phyloP scores from a whole-genome alignment of 2,888 invertebrate genomes.

The Capitulum mitella region DNA sequence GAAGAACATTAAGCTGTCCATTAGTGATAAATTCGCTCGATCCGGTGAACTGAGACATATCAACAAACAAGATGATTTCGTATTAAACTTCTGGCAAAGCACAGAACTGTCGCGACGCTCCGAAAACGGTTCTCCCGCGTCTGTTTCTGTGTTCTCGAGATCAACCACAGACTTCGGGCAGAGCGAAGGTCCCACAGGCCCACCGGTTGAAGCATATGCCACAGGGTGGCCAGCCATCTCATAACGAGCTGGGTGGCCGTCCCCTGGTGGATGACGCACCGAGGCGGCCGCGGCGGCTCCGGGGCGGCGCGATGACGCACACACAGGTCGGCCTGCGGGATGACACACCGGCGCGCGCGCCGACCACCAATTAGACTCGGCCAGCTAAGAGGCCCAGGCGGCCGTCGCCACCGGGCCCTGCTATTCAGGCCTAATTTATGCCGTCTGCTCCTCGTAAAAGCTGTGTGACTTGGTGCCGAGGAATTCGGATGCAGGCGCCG shows the following conservation, averaged over 20 bases:
- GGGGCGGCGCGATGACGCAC: background rate
- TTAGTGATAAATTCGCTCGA: background rate
- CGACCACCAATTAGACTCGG: background rate
- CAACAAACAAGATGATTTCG: no score
- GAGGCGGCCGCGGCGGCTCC: no score
- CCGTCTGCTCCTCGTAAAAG: background rate
- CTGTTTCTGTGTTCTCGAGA: no score
- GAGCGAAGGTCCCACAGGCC: no score
- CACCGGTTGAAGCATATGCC: no score
- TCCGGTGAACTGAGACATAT: background rate
- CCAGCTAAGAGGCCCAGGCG: background rate
- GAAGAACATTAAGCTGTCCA: background rate
- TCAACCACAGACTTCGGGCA: no score
- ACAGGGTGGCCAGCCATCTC: no score
- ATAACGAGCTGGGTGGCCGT: no score
- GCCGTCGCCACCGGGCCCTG: background rate
- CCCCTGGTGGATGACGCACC: no score
- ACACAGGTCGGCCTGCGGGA: background rate
- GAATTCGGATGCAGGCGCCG: conserved; percentile 6
- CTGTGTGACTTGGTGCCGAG: background rate
- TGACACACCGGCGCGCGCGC: background rate
- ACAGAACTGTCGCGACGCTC: no score
- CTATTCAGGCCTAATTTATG: background rate
- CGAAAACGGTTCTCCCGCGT: no score
- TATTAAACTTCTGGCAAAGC: no score